phyloP scores from a whole-genome alignment of 30 jellyfish, hydroid and myxozoan species.

The Pseudorhiza aurosa region DNA sequence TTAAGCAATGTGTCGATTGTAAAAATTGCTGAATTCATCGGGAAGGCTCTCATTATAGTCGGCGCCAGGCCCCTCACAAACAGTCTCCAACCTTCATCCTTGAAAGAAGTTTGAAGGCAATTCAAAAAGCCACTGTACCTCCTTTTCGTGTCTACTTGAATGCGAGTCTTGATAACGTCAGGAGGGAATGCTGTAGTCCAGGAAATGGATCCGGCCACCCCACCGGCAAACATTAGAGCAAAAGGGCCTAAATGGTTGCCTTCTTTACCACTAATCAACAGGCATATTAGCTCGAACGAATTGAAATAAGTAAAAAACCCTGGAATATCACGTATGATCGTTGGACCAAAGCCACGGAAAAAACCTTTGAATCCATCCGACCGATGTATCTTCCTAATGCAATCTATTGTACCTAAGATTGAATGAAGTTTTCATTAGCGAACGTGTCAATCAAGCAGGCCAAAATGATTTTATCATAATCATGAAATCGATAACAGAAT shows the following conservation, averaged over 20 bases:
- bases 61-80: constrained; percentile 86
- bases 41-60: constrained; percentile 81
- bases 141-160: constrained; percentile 66
- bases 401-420: constrained; percentile 68
- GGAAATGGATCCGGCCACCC: constrained; percentile 90
- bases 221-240: constrained; percentile 86
- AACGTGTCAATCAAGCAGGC: too few relatives aligned
- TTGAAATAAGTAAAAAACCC: constrained; percentile 80
- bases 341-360: constrained; percentile 75
- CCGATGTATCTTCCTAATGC: constrained; percentile 56
- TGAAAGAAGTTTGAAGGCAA: constrained; percentile 71
- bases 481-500: too few relatives aligned
- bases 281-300: constrained; percentile 61
- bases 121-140: constrained; percentile 70
- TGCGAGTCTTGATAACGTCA: constrained; percentile 93
- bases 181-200: constrained; percentile 91
- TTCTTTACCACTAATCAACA: constrained; percentile 24
- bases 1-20: constrained; percentile 65
- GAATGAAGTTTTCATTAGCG: too few relatives aligned
- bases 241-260: constrained; percentile 51
- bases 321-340: constrained; percentile 82
- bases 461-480: too few relatives aligned
- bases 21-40: constrained; percentile 95
- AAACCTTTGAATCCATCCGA: constrained; percentile 74
- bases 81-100: constrained; percentile 69